These are phyloP conservation scores for Dasyurus viverrinus DNA, from an alignment of 2,113 vertebrate genomes.

Conservation along the genomic window DNA sequence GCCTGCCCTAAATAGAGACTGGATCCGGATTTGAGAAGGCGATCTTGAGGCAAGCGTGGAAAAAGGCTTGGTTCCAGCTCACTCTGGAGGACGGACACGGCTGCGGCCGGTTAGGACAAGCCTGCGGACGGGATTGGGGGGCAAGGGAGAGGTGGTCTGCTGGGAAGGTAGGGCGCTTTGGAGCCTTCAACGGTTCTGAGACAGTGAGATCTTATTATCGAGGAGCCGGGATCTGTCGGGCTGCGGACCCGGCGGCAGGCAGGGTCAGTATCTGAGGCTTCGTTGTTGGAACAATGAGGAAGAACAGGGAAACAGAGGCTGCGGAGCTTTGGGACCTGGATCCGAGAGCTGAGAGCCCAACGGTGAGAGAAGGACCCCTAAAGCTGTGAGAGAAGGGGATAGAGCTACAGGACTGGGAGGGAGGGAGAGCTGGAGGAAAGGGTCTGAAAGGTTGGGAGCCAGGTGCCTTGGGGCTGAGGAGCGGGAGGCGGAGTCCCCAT, in stretches of 20 bases:
- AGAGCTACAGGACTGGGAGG: no score
- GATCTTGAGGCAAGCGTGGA: no score
- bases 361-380: background rate
- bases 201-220: background rate
- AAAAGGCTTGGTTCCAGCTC: background rate
- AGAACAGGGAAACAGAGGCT: background rate
- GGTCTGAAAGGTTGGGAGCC: background rate
- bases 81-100: background rate
- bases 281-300: background rate
- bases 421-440: background rate
- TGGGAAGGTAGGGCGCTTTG: background rate
- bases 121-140: background rate
- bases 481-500: background rate
- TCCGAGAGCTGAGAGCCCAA: background rate
- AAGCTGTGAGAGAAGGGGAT: background rate
- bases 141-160: background rate
- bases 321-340: background rate
- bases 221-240: background rate
- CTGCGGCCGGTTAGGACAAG: background rate
- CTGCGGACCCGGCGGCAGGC: background rate
- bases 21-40: background rate
- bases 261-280: background rate
- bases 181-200: background rate
- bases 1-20: background rate
- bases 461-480: background rate